Conservation (phyloP, 1,140 invertebrate species). For the Paramacrobiotus metropolitanus region DNA sequence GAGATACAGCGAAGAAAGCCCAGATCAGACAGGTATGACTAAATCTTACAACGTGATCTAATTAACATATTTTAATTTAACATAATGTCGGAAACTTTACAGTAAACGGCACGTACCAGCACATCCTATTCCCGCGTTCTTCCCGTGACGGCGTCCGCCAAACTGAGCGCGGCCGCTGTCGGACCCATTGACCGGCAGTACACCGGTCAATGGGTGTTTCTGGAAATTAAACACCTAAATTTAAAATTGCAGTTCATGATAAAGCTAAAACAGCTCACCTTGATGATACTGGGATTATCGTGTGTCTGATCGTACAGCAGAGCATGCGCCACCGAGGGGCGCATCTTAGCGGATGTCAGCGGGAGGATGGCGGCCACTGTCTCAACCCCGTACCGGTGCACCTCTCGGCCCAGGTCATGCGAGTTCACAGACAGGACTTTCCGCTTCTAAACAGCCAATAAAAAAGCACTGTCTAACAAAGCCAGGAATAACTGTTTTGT, state of each 20-base stretch:
- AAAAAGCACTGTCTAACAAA: no score
- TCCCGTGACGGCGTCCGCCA: conserved; percentile 76
- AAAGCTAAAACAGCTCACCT: conserved; percentile 14
- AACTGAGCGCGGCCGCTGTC: conserved; percentile 58
- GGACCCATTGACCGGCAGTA: no score
- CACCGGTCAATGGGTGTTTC: conserved; percentile 61
- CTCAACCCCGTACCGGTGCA: conserved; percentile 80
- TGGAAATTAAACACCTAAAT: conserved; percentile 25
- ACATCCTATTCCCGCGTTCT: conserved; percentile 89
- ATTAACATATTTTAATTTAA: no score
- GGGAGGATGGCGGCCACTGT: conserved; percentile 73
- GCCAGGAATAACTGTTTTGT: no score
- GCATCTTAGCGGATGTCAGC: conserved; percentile 28
- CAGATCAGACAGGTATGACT: no score
- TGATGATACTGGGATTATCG: conserved; percentile 65
- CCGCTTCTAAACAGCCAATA: conserved; percentile 49
- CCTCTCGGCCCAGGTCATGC: conserved; percentile 69
- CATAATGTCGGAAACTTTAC: no score
- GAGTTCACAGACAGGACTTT: conserved; percentile 68
- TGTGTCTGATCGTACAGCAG: conserved; percentile 85
- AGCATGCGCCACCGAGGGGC: conserved; percentile 60
- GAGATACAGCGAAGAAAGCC: no score
- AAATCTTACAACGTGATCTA: no score
- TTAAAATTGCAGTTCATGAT: background rate
- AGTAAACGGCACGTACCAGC: conserved; percentile 81